These are phyloP conservation scores for Meloidogyne chitwoodi DNA, from an alignment of 1,140 invertebrate species.

Conservation along the genomic window DNA sequence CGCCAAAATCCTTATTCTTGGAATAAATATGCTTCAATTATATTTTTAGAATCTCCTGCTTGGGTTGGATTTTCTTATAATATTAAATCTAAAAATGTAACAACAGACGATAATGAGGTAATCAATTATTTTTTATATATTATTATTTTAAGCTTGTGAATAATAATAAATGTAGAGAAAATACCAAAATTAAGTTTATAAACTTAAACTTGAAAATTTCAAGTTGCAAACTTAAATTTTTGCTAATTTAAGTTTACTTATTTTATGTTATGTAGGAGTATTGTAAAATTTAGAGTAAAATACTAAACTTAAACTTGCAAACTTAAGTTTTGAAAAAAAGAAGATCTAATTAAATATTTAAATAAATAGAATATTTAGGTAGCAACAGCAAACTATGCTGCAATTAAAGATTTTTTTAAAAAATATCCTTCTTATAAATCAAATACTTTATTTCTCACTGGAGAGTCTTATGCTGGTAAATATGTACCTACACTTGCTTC, in stretches of 20 bases:
- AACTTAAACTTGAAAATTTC: no score
- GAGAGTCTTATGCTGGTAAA: slow-evolving; percentile 62
- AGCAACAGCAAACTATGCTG: slow-evolving; percentile 61
- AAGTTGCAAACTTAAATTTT: no score
- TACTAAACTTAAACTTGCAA: no score
- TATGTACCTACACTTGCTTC: slow-evolving; percentile 63
- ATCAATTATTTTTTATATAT: no score
- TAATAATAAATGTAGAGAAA: no score
- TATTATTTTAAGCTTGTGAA: no score
- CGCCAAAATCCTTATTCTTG: slow-evolving; percentile 48
- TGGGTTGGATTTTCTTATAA: slow-evolving; percentile 36
- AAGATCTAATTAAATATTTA: neutral
- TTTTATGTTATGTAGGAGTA: no score
- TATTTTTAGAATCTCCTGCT: slow-evolving; percentile 48
- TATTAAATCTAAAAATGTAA: slow-evolving; percentile 11
- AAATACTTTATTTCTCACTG: slow-evolving; percentile 62
- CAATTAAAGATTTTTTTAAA: slow-evolving; percentile 63
- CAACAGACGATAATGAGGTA: neutral
- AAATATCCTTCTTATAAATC: slow-evolving; percentile 64
- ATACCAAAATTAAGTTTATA: no score
- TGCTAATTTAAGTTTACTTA: no score
- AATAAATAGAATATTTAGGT: slow-evolving; percentile 30
- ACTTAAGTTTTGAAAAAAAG: no score
- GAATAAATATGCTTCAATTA: slow-evolving; percentile 49
- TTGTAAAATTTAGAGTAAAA: no score